Evolutionary conservation across 2,797 vertebrate species (phyloP).

Genomic region (Huso huso): DNA sequence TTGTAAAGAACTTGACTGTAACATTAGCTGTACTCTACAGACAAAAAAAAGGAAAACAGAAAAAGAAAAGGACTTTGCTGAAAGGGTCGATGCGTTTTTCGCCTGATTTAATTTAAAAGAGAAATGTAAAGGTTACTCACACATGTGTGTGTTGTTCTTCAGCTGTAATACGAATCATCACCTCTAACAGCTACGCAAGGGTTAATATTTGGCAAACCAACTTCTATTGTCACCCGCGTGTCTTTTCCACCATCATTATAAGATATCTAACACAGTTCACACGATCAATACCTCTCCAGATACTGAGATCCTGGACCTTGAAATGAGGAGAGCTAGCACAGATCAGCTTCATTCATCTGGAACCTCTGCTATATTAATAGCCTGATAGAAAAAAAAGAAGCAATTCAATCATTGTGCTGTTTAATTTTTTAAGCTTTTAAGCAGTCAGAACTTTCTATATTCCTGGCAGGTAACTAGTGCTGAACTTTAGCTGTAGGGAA

Average conservation of each 20-base stretch:
- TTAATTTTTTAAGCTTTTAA: slow-evolving; percentile 4
- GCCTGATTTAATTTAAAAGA: not conserved
- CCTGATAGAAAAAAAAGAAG: not conserved
- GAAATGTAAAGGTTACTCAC: not conserved
- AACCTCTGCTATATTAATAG: slow-evolving; percentile 4
- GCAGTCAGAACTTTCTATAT: not conserved
- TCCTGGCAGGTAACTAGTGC: not conserved
- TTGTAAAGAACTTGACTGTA: no score
- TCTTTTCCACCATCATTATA: slow-evolving; percentile 1
- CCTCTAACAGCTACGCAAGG: not conserved
- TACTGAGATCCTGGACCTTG: not conserved
- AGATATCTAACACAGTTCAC: slow-evolving; percentile 2
- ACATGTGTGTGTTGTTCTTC: not conserved
- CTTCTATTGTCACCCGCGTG: not conserved
- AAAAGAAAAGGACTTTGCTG: not conserved
- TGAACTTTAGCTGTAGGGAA: not conserved
- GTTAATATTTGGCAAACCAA: not conserved
- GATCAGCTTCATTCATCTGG: slow-evolving; percentile 3
- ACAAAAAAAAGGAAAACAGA: not conserved
- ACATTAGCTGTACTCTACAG: no score
- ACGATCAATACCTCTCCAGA: not conserved
- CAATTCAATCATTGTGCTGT: not conserved
- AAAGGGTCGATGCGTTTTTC: not conserved
- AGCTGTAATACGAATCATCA: no score
- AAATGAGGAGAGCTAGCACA: not conserved